Conservation (phyloP, 64 coral and sea anemone species). For the Actinia tenebrosa region DNA sequence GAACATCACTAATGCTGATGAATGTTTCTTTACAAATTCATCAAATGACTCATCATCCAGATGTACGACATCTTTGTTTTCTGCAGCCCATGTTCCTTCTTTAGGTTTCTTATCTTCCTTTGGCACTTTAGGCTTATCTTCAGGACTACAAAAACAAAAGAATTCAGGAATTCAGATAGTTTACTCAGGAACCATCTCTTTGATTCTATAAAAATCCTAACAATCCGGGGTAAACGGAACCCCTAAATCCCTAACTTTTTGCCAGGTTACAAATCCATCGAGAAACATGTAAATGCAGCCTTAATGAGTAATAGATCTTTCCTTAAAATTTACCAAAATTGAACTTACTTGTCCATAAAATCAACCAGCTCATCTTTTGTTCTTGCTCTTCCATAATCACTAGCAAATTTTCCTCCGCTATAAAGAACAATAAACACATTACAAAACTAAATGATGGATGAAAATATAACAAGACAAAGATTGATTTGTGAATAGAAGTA, state of each 20-base stretch:
- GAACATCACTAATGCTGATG: conserved; percentile 75
- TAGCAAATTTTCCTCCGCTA: conserved; percentile 53
- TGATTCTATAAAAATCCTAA: no score
- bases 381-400: conserved; percentile 54
- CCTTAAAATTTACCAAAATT: not conserved
- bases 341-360: conserved; percentile 62
- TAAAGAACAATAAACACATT: not conserved
- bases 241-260: no score
- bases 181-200: not conserved
- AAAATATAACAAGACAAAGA: not conserved
- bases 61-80: conserved; percentile 49
- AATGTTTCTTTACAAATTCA: conserved; percentile 48
- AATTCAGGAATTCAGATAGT: not conserved
- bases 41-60: conserved; percentile 51
- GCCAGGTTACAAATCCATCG: no score
- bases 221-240: no score
- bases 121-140: not conserved
- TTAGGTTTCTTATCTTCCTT: conserved; percentile 18
- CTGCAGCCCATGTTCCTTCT: conserved; percentile 62
- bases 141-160: not conserved
- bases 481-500: no score
- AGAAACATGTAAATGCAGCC: no score
- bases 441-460: not conserved
- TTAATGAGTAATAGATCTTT: no score
- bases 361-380: conserved; percentile 68